phyloP scores from a whole-genome alignment of 2,888 invertebrate genomes.

The Escarpia spicata region DNA sequence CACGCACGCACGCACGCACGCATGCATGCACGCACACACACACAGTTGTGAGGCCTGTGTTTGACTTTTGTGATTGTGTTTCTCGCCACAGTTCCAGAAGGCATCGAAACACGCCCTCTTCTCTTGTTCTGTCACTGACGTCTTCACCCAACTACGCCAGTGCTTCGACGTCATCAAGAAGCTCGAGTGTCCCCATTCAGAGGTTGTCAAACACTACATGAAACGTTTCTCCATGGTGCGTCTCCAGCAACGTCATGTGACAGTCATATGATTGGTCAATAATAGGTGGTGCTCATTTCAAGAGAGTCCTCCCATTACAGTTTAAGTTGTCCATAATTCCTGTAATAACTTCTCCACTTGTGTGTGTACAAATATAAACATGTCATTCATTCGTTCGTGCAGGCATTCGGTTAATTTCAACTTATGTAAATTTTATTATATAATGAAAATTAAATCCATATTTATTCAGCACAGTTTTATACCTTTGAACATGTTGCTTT shows the following conservation, averaged over 20 bases:
- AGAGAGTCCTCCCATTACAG: not conserved
- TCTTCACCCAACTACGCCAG: slow-evolving; percentile 98
- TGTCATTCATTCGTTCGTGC: no score
- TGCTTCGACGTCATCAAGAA: slow-evolving; percentile 99
- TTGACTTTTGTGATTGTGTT: not conserved
- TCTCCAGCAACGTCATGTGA: not conserved
- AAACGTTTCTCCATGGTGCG: slow-evolving; percentile 90
- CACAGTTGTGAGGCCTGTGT: not conserved
- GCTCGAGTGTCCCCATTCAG: slow-evolving; percentile 98
- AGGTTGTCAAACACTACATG: slow-evolving; percentile 99
- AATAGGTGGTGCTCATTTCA: not conserved
- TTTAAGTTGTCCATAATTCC: not conserved
- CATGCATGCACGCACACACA: no score
- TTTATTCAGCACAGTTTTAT: no score
- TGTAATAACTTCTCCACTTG: no score
- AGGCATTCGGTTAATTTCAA: no score
- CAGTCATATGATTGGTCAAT: not conserved
- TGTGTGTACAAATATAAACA: no score
- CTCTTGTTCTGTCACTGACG: slow-evolving; percentile 99
- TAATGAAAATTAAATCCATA: no score
- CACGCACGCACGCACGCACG: no score
- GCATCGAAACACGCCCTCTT: slow-evolving; percentile 98
- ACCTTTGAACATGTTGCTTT: no score
- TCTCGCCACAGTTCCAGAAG: slow-evolving; percentile 87
- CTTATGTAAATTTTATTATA: no score